Evolutionary conservation across 2,113 vertebrate genomes (phyloP).

Genomic region (Stigmatopora nigra): DNA sequence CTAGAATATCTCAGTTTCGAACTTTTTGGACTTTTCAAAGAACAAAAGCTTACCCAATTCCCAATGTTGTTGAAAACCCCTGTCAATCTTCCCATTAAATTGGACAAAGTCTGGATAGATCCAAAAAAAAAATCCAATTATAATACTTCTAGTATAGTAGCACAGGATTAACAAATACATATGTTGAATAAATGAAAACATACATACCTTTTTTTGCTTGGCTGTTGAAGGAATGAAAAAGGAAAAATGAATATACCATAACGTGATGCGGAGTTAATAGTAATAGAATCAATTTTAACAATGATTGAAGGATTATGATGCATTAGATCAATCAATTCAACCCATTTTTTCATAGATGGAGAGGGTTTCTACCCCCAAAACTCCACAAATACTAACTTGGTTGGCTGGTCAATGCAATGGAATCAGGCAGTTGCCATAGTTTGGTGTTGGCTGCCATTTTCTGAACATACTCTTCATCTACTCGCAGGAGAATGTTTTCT

Average conservation of each 20-base stretch:
- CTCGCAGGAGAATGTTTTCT: constrained; percentile 89
- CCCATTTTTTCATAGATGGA: too few species aligned
- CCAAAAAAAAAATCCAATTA: not conserved
- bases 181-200: not conserved
- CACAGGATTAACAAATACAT: not conserved
- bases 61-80: constrained; percentile 60
- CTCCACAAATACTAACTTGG: constrained; percentile 68
- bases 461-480: constrained; percentile 81
- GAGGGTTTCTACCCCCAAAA: not conserved
- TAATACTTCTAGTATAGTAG: not conserved
- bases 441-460: constrained; percentile 83
- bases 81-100: constrained; percentile 54
- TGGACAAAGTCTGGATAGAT: constrained; percentile 42
- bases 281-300: too few species aligned
- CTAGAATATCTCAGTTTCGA: not conserved
- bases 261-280: not conserved
- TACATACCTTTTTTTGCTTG: constrained; percentile 54
- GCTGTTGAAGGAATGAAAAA: constrained; percentile 17
- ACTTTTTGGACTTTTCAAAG: not conserved
- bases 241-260: not conserved
- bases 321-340: too few species aligned
- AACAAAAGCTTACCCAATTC: constrained; percentile 57
- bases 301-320: too few species aligned
- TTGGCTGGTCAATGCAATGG: constrained; percentile 74
- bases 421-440: constrained; percentile 83